Conservation (phyloP, 2,113 vertebrate species). For the Hucho hucho region DNA sequence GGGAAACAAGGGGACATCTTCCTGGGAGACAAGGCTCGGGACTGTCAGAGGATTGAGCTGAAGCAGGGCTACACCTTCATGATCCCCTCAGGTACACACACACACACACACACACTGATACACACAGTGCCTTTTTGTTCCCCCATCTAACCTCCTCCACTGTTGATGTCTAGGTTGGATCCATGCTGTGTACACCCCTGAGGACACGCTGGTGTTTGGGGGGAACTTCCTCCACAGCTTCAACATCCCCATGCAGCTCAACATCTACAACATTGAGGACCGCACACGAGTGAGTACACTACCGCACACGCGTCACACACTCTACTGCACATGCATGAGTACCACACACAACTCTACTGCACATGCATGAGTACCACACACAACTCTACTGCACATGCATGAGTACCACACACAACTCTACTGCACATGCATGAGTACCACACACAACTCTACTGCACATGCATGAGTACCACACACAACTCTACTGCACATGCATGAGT, state of each 20-base stretch:
- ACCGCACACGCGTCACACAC: too few relatives aligned
- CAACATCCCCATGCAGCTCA: constrained; percentile 98
- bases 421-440: too few relatives aligned
- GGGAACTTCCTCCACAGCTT: constrained; percentile 98
- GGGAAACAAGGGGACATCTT: constrained; percentile 99
- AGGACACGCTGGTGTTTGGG: constrained; percentile 94
- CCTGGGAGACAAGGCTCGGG: constrained; percentile 89
- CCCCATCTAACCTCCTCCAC: neutral
- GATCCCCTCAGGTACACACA: constrained; percentile 89
- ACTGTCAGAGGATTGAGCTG: constrained; percentile 94
- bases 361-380: too few relatives aligned
- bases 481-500: too few relatives aligned
- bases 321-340: too few relatives aligned
- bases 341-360: too few relatives aligned
- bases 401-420: too few relatives aligned
- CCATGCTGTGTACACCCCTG: constrained; percentile 97
- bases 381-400: too few relatives aligned
- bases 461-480: too few relatives aligned
- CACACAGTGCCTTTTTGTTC: neutral
- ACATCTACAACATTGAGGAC: constrained; percentile 96
- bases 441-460: too few relatives aligned
- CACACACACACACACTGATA: neutral
- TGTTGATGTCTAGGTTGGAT: constrained; percentile 85
- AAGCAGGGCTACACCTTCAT: constrained; percentile 97
- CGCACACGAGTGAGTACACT: constrained; percentile 84